Evolutionary conservation across 1,140 invertebrate genomes (phyloP), one percentile per base, ranked within the genome.

Genomic region (Rhyacophila brunnea): DNA sequence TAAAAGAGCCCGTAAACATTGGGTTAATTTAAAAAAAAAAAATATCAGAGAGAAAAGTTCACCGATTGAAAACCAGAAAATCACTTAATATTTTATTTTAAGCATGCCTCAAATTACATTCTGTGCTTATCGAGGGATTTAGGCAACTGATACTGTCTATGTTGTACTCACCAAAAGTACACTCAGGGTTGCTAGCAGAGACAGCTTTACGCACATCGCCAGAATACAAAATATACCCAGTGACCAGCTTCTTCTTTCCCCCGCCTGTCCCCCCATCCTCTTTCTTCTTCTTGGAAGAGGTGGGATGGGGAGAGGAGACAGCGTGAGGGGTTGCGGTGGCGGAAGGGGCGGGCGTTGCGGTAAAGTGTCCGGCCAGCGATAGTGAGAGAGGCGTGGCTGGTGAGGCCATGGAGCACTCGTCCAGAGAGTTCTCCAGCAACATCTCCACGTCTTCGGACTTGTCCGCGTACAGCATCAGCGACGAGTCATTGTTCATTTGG

Each of bases 191-290:
- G 70, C 92, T 85, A 68, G 89, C 73, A 56, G 81, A 79, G 72
- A 93, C 85, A 72, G 95, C 85, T 75, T 86, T 96, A 81, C 97
- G 83, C 34, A 97, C 88, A 80, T 99, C 97, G 73, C 95, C 91
- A 11, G 97, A 97, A 81, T 98, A 99, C 18, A 99, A 83, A 70
- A 99, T 99, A 78, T 99, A 99, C 9, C 96, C 96, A 67, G 95
- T 97, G 58, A 98, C 91, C 64, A 96, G 83, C 82, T 95, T 95
- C 75, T 91, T 91, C 64, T 86, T 86, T 28, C 9, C 23, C 23
- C 23, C 23, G 23, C 23, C 23, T 5, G 23, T 28, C 9, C 23
- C 23, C 23, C 23, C 23, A 64, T 81, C 81, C 70, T 86, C 81
- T 81, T 93, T 92, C 81, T 87, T 79, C 69, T 77, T 77, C 68